Base-by-base conservation (phyloP, 2,797 vertebrate species). In the Typhlichthys subterraneus region DNA sequence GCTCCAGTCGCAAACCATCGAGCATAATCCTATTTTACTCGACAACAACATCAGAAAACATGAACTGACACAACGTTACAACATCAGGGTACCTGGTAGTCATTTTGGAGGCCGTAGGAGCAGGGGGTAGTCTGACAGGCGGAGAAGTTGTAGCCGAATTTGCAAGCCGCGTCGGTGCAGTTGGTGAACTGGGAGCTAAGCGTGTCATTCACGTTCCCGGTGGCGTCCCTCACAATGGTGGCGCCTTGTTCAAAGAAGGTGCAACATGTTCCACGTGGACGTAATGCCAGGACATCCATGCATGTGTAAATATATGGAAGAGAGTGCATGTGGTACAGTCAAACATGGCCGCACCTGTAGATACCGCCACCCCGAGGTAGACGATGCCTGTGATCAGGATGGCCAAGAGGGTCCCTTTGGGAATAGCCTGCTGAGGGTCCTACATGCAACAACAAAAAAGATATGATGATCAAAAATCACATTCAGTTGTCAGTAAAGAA, bases 391-490 rank as follows among this genome's bases (percentile, higher is more conserved):
- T 99, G 79, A 99, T 93, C 71, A 99, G 79, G 75, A 99, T 99
- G 87, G 98, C 98, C 83, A 99, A 85, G 45, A 99, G 88, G 0
- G 98, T 99, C 91, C 98, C 98, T 92, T 88, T 97, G 56, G 98
- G 98, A 77, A 99, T 99, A 79, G 98, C 96, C 90, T 88, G 90
- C 79, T 99, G 97, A 60, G 98, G 98, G 86, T 99, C 97, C 98
- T 99, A 85, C 23, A 29, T 29, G 3, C 23, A 29, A 29, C 23
- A 69, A 12, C 17, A 62, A 57, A 52, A 57, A 10, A 17, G 31
- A 45, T 4, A 56, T 42, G 13, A 42, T 9, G 14, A 12, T 19
- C 51, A 42, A 42, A 9, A 42, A 42, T 42, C 5, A 42, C 38
- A 2, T 2, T 42, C 38, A 42, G 38, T 42, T 9, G 38, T 9